These are phyloP conservation scores for Anthonomus grandis DNA, from an alignment of 1,140 invertebrate species.

Conservation along the genomic window DNA sequence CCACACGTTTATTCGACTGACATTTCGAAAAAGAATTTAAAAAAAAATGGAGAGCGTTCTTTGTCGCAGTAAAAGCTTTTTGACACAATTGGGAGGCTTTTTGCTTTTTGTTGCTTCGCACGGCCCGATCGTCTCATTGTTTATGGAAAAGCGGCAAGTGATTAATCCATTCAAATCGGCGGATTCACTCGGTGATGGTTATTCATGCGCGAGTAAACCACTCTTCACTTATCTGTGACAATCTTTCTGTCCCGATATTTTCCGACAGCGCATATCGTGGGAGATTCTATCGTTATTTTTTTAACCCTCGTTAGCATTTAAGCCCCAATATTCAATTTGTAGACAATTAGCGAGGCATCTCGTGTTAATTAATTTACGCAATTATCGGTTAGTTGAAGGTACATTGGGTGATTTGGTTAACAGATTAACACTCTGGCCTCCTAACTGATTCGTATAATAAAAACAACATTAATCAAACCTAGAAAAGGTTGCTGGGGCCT, in stretches of 20 bases:
- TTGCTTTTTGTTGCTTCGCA: conserved; percentile 28
- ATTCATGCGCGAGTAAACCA: conserved; percentile 33
- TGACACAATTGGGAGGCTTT: conserved; percentile 45
- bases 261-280: conserved; percentile 14
- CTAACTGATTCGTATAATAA: no score
- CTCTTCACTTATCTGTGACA: conserved; percentile 30
- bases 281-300: conserved; percentile 16
- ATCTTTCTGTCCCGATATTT: conserved; percentile 25
- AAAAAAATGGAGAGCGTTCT: no score
- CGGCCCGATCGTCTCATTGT: conserved; percentile 33
- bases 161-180: conserved; percentile 43
- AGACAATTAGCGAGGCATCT: no score
- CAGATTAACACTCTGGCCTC: no score
- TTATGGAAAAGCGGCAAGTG: conserved; percentile 40
- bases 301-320: no score
- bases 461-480: no score
- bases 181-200: conserved; percentile 25
- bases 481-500: no score
- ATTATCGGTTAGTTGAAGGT: no score
- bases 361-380: no score
- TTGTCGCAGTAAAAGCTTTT: conserved; percentile 49
- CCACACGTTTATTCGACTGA: conserved; percentile 45
- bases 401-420: no score
- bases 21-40: conserved; percentile 42
- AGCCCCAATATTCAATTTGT: no score